Evolutionary conservation across 2,113 vertebrate species (phyloP).

Genomic region (Empidonax traillii): DNA sequence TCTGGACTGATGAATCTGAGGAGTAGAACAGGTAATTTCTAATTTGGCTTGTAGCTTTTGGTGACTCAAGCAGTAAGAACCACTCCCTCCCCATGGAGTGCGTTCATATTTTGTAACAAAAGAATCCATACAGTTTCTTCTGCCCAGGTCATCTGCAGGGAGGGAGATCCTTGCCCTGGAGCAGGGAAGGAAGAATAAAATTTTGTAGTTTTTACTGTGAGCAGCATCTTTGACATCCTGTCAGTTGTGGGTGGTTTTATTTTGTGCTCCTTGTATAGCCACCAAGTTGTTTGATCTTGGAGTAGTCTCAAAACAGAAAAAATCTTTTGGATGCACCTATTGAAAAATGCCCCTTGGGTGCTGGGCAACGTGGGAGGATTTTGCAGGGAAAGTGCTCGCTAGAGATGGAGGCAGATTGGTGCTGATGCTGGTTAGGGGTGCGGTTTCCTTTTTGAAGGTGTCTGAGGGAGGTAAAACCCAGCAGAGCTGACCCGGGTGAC

Average conservation of each 20-base stretch:
- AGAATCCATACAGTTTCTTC: not conserved
- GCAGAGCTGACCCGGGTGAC: not conserved
- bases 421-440: not conserved
- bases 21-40: conserved; percentile 63
- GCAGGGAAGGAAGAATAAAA: not conserved
- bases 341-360: not conserved
- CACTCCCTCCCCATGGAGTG: not conserved
- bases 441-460: not conserved
- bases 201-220: not conserved
- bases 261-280: not conserved
- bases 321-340: not conserved
- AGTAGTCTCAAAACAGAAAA: not conserved
- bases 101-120: not conserved
- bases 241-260: not conserved
- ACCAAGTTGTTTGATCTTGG: not conserved
- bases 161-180: not conserved
- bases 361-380: not conserved
- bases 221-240: not conserved
- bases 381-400: not conserved
- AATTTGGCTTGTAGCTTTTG: not conserved
- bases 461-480: not conserved
- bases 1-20: conserved; percentile 67
- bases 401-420: not conserved
- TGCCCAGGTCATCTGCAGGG: not conserved
- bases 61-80: not conserved